phyloP scores from a whole-genome alignment of 2,113 vertebrate species.

The Eudyptes chrysolophus region DNA sequence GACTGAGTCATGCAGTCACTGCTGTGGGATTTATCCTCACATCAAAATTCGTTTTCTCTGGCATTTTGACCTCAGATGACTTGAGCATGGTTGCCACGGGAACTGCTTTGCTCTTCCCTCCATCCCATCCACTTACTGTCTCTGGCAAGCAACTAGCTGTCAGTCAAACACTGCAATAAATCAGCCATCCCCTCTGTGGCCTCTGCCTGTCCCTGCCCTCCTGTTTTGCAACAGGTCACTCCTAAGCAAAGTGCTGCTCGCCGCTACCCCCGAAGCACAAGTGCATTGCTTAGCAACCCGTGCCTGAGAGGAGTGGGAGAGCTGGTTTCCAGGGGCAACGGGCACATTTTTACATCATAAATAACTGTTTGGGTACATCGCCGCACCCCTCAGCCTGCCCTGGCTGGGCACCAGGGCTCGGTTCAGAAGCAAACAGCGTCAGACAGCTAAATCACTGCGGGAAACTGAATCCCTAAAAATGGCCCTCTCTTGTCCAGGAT shows the following conservation, averaged over 20 bases:
- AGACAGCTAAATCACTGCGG: background rate
- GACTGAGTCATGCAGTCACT: background rate
- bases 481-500: too few species aligned
- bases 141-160: background rate
- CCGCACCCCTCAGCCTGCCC: background rate
- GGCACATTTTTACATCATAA: background rate
- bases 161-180: accelerated
- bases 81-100: background rate
- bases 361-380: background rate
- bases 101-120: background rate
- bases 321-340: background rate
- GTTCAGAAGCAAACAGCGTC: background rate
- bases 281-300: background rate
- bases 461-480: background rate
- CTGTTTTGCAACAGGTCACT: background rate
- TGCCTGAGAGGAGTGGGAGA: background rate
- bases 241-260: background rate
- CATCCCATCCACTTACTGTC: accelerated
- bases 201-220: background rate
- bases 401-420: background rate
- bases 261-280: accelerated
- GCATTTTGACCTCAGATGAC: constrained; percentile 28
- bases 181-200: background rate
- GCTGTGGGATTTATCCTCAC: background rate
- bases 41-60: background rate